Evolutionary conservation across 2,888 invertebrate genomes (phyloP).

Genomic region (Iphiclides podalirius): DNA sequence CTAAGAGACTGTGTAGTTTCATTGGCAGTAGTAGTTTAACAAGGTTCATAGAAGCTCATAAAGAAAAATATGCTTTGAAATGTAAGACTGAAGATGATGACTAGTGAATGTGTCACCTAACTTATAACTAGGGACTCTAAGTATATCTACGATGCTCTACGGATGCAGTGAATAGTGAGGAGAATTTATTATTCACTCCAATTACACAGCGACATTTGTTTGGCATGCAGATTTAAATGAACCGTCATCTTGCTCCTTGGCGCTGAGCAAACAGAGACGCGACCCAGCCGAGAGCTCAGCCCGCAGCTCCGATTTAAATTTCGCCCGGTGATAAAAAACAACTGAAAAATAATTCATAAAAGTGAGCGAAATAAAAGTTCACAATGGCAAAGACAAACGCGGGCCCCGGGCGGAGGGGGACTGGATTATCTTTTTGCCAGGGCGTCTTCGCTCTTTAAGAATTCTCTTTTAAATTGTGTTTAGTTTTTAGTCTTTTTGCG

Average conservation of each 20-base stretch:
- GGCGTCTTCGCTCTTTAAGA: constrained; percentile 73
- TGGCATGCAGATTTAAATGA: constrained; percentile 20
- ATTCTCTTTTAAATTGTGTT: constrained; percentile 77
- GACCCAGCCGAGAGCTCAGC: constrained; percentile 41
- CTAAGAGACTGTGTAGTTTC: too few relatives aligned
- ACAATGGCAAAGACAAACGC: constrained; percentile 76
- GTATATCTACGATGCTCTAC: too few relatives aligned
- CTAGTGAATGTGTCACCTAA: too few relatives aligned
- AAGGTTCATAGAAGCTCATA: too few relatives aligned
- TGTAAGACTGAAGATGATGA: too few relatives aligned
- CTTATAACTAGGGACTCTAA: too few relatives aligned
- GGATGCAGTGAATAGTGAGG: too few relatives aligned
- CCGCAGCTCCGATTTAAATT: constrained; percentile 55
- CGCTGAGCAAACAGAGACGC: constrained; percentile 29
- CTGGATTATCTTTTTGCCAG: constrained; percentile 72
- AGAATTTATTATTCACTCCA: too few relatives aligned
- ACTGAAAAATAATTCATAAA: constrained; percentile 76
- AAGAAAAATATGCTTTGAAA: too few relatives aligned
- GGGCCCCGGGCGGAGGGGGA: constrained; percentile 52
- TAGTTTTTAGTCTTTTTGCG: constrained; percentile 68
- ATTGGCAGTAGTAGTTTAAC: too few relatives aligned
- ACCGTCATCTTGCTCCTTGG: constrained; percentile 23
- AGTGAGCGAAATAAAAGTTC: constrained; percentile 73
- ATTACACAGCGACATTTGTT: too few relatives aligned
- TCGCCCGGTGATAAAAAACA: constrained; percentile 63